Evolutionary conservation across 2,888 invertebrate genomes (phyloP).

Genomic region (Cheilosia grossa): DNA sequence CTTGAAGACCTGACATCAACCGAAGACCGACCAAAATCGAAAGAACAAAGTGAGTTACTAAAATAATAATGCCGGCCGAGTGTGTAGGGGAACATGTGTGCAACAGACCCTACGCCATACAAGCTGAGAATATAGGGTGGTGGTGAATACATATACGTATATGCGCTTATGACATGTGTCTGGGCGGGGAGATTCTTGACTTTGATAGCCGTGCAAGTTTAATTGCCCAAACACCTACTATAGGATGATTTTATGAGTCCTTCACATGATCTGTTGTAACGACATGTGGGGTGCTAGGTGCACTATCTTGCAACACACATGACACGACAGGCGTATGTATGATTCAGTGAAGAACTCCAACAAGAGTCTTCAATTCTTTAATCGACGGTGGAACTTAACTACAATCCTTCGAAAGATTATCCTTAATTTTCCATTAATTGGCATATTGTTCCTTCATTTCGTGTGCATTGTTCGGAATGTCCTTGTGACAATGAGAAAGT

Average conservation of each 20-base stretch:
- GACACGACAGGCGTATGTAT: background rate
- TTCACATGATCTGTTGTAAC: conserved; percentile 26
- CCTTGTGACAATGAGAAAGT: conserved; percentile 26
- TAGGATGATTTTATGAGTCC: conserved; percentile 42
- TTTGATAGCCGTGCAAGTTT: conserved; percentile 31
- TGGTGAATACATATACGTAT: background rate
- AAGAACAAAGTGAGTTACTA: conserved; percentile 72
- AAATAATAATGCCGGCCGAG: conserved; percentile 57
- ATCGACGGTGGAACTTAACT: background rate
- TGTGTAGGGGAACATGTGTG: conserved; percentile 52
- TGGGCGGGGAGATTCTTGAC: conserved; percentile 1
- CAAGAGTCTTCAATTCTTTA: background rate
- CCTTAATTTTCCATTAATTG: conserved; percentile 72
- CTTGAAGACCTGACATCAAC: conserved; percentile 72
- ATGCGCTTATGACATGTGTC: conserved; percentile 46
- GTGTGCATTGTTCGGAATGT: conserved; percentile 59
- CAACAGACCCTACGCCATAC: conserved; percentile 49
- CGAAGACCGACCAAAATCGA: conserved; percentile 61
- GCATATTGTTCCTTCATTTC: conserved; percentile 70
- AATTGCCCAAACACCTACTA: conserved; percentile 34
- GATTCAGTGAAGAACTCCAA: background rate
- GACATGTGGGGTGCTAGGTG: background rate
- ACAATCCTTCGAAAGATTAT: conserved; percentile 42
- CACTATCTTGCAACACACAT: background rate
- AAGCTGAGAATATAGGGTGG: background rate